Conservation (phyloP, 2,888 invertebrate genomes). For the Tinea pellionella region DNA sequence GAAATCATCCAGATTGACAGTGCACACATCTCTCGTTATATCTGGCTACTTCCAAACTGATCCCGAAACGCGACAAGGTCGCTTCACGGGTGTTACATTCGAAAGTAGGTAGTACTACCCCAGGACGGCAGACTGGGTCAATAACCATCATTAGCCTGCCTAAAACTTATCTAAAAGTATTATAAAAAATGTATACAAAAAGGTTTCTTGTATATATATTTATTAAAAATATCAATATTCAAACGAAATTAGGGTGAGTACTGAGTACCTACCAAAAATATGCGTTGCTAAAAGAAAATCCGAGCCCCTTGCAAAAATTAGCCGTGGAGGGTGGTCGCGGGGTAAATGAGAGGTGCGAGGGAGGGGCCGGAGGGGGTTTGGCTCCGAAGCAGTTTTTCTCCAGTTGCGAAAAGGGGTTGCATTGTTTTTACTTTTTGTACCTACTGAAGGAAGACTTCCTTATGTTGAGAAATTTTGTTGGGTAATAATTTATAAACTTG, state of each 20-base stretch:
- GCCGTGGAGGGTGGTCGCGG: slow-evolving; percentile 25
- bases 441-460: slow-evolving; percentile 1
- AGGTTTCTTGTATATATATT: background rate
- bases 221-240: slow-evolving; percentile 3
- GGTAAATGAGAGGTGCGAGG: slow-evolving; percentile 22
- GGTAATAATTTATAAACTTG: background rate
- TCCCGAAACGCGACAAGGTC: too few species aligned
- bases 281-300: slow-evolving; percentile 38
- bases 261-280: slow-evolving; percentile 1
- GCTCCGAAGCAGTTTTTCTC: slow-evolving; percentile 12
- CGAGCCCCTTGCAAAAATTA: slow-evolving; percentile 53
- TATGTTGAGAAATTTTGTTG: background rate
- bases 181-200: too few species aligned
- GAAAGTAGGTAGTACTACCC: too few species aligned
- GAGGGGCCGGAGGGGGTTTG: background rate
- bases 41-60: too few species aligned
- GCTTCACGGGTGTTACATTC: too few species aligned
- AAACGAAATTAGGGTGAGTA: background rate
- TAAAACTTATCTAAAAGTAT: too few species aligned
- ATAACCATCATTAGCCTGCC: too few species aligned
- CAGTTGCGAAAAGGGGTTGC: slow-evolving; percentile 6
- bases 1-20: too few species aligned
- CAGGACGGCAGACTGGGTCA: too few species aligned
- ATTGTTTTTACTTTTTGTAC: slow-evolving; percentile 13
- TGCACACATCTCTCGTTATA: too few species aligned